A percentile compares a stretch with the other conserved stretches of the same genome.
These are phyloP conservation scores for Stichodactyla mertensii DNA, from an alignment of 64 coral and sea anemone species.

Conservation along the genomic window DNA sequence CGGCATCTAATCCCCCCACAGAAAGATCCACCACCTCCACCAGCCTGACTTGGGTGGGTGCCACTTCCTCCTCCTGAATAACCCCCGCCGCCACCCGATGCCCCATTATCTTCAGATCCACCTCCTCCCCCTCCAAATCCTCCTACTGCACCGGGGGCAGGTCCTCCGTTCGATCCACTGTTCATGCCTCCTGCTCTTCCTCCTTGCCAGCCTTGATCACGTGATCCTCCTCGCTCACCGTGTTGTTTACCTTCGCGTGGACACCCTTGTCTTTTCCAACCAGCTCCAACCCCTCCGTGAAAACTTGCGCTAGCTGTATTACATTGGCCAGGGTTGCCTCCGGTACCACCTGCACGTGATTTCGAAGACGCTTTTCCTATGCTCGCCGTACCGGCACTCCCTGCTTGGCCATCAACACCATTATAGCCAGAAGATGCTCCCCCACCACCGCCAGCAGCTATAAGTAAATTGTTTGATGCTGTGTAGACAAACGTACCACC, in stretches of 20 bases:
- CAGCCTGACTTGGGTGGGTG: background rate
- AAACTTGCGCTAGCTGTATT: background rate
- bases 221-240: constrained; percentile 22
- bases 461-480: constrained; percentile 1
- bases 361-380: background rate
- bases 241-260: background rate
- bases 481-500: constrained; percentile 7
- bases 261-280: background rate
- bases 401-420: constrained; percentile 4
- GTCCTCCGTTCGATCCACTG: constrained; percentile 37
- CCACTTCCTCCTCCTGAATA: constrained; percentile 4
- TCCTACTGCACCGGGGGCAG: constrained; percentile 14
- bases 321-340: constrained; percentile 26
- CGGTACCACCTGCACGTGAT: constrained; percentile 4
- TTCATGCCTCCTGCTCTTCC: constrained; percentile 29
- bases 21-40: constrained; percentile 43
- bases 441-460: constrained; percentile 37
- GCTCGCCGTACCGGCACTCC: no score
- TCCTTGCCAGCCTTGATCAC: constrained; percentile 5
- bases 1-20: constrained; percentile 17
- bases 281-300: no score
- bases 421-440: constrained; percentile 34
- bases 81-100: constrained; percentile 35
- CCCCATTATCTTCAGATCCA: constrained; percentile 27
- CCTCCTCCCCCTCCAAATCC: no score